Evolutionary conservation across 64 coral and sea anemone genomes (phyloP).

Genomic region (Dendrophyllia cribrosa): DNA sequence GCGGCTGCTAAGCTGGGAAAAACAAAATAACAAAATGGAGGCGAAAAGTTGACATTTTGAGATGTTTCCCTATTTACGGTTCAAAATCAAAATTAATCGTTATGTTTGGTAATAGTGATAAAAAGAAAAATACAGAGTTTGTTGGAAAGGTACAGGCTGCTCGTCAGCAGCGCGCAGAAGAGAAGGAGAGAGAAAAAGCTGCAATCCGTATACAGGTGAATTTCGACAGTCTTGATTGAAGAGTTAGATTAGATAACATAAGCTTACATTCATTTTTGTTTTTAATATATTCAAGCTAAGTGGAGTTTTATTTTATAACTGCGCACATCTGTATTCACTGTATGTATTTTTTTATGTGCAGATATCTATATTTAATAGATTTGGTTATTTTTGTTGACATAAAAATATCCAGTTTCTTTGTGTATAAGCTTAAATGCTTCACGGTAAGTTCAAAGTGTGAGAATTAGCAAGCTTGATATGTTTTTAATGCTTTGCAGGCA

Average conservation of each 20-base stretch:
- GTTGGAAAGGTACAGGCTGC: constrained; percentile 73
- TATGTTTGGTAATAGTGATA: constrained; percentile 67
- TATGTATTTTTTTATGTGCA: no score
- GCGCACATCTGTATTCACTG: no score
- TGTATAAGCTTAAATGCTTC: no score
- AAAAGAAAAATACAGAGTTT: constrained; percentile 48
- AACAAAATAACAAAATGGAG: constrained; percentile 35
- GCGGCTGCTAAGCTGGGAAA: neutral
- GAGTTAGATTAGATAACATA: no score
- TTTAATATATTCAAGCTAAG: no score
- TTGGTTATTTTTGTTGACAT: no score
- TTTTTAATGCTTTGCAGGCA: constrained; percentile 13
- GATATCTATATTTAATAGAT: no score
- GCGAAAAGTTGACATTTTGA: neutral
- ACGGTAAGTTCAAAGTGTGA: no score
- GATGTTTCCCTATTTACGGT: neutral
- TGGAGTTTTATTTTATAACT: no score
- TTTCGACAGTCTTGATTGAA: neutral
- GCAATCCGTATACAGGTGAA: constrained; percentile 69
- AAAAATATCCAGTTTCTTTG: no score
- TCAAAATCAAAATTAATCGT: neutral
- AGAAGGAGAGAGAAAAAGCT: constrained; percentile 74
- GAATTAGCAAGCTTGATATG: no score
- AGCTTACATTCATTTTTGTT: no score
- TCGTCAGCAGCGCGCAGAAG: constrained; percentile 73